Conservation (phyloP, 2,888 invertebrate species). For the Matsumyia berberina region DNA sequence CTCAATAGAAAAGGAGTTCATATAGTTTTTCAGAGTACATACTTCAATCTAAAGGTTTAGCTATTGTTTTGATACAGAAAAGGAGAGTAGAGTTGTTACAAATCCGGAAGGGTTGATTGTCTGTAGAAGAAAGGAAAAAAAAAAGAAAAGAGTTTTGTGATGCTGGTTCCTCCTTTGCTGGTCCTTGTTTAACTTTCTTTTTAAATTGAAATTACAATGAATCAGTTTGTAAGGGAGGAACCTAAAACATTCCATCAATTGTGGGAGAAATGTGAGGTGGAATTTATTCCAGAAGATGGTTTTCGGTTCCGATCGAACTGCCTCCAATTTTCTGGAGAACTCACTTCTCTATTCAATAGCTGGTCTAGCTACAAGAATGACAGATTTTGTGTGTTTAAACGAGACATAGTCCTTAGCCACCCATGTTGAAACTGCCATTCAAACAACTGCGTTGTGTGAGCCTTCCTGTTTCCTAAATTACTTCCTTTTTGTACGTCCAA, state of each 20-base stretch:
- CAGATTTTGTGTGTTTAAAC: no score
- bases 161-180: conserved; percentile 38
- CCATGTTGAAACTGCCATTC: neutral
- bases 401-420: neutral
- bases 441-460: neutral
- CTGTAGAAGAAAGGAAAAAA: conserved; percentile 17
- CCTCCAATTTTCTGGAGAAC: no score
- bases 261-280: conserved; percentile 8
- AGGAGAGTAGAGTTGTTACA: conserved; percentile 43
- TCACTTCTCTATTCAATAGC: no score
- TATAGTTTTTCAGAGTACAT: conserved; percentile 41
- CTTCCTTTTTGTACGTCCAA: neutral
- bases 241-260: conserved; percentile 55
- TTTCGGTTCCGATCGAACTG: no score
- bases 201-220: conserved; percentile 41
- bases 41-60: conserved; percentile 55
- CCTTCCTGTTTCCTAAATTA: conserved; percentile 11
- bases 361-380: no score
- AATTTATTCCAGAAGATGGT: neutral
- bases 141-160: conserved; percentile 33
- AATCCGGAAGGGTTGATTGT: conserved; percentile 75
- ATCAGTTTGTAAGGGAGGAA: conserved; percentile 59
- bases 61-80: conserved; percentile 67
- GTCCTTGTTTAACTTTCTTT: conserved; percentile 15
- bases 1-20: conserved; percentile 42